These are phyloP conservation scores for Channa maculata DNA, from an alignment of 2,113 vertebrate genomes.

Conservation along the genomic window DNA sequence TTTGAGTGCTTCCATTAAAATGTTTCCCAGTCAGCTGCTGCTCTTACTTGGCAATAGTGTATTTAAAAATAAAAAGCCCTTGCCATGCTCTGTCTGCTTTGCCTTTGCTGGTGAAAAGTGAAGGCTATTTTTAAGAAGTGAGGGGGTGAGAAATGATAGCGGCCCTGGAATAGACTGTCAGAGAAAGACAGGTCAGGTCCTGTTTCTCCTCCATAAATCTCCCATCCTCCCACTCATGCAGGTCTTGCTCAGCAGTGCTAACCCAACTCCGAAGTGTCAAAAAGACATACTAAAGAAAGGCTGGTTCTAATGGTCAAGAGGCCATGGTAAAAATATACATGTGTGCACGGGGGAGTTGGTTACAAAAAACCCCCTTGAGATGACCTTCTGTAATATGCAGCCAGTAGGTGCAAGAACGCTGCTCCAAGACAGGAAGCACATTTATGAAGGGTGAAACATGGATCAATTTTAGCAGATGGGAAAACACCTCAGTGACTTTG, in stretches of 20 bases:
- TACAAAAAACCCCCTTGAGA: slow-evolving; percentile 48
- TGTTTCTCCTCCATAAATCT: slow-evolving; percentile 71
- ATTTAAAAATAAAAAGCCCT: slow-evolving; percentile 77
- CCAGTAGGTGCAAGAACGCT: background rate
- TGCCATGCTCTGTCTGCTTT: slow-evolving; percentile 66
- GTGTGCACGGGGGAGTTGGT: slow-evolving; percentile 29
- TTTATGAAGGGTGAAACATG: too few species aligned
- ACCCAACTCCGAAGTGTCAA: slow-evolving; percentile 40
- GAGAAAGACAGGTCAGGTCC: slow-evolving; percentile 62
- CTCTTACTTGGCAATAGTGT: slow-evolving; percentile 56
- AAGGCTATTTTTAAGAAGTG: slow-evolving; percentile 81
- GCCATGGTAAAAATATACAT: slow-evolving; percentile 70
- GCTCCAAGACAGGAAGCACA: background rate
- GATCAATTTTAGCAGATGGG: too few species aligned
- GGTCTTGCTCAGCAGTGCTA: slow-evolving; percentile 72
- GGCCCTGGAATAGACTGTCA: slow-evolving; percentile 72
- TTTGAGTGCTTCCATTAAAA: slow-evolving; percentile 13
- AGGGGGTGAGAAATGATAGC: slow-evolving; percentile 71
- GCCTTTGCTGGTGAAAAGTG: slow-evolving; percentile 76
- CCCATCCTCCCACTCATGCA: slow-evolving; percentile 38
- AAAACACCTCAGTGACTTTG: too few species aligned
- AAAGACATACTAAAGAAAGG: slow-evolving; percentile 39
- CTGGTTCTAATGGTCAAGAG: slow-evolving; percentile 36
- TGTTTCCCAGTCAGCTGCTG: slow-evolving; percentile 17
- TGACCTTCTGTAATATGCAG: slow-evolving; percentile 32